phyloP scores from a whole-genome alignment of 1,140 invertebrate species.

The Scaptomyza hsui region DNA sequence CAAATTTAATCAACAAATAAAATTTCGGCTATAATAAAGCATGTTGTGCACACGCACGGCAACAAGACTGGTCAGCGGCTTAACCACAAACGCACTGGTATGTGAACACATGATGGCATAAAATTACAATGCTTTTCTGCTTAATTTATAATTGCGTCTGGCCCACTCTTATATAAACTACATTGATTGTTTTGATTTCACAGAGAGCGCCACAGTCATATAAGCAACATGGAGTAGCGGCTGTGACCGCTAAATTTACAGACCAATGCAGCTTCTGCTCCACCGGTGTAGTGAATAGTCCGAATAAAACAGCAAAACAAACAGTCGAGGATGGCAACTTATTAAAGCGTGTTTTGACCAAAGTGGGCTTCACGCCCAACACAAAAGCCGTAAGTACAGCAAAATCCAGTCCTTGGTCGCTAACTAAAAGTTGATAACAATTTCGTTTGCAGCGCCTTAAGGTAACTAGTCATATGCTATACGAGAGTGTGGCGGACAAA shows the following conservation, averaged over 20 bases:
- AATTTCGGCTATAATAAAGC: constrained; percentile 31
- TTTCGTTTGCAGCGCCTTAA: constrained; percentile 86
- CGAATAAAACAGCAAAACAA: constrained; percentile 48
- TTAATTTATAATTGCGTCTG: not conserved
- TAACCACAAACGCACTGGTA: constrained; percentile 38
- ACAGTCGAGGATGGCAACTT: constrained; percentile 55
- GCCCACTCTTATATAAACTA: constrained; percentile 68
- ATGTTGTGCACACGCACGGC: constrained; percentile 68
- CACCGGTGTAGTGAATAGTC: constrained; percentile 54
- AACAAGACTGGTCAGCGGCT: constrained; percentile 34
- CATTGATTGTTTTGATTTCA: constrained; percentile 19
- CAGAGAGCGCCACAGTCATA: constrained; percentile 46
- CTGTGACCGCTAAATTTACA: not conserved
- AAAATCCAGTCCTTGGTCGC: no score
- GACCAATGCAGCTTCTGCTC: constrained; percentile 55
- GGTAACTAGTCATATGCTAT: constrained; percentile 86
- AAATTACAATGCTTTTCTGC: not conserved
- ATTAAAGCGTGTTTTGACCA: constrained; percentile 73
- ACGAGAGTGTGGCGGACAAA: constrained; percentile 87
- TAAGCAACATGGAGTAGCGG: constrained; percentile 27
- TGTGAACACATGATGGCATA: not conserved
- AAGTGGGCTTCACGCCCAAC: constrained; percentile 80
- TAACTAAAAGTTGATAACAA: not conserved
- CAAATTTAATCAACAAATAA: constrained; percentile 14
- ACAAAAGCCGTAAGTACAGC: constrained; percentile 65